Conservation (phyloP, 2,888 invertebrate genomes). For the Xylota sylvarum region DNA sequence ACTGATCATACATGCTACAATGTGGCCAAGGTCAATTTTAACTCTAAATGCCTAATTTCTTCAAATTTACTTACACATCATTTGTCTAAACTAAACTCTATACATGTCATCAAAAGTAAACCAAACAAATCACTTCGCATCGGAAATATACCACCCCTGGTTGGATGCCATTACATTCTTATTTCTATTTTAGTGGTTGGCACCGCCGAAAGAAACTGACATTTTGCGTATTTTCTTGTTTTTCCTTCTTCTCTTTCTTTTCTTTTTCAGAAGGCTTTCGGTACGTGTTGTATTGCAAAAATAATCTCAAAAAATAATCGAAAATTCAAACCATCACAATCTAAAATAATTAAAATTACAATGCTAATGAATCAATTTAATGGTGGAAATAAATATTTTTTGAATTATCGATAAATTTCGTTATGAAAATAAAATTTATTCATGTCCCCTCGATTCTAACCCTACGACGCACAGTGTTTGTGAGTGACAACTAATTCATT, state of each 20-base stretch:
- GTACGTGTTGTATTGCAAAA: conserved; percentile 82
- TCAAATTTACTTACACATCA: too few relatives aligned
- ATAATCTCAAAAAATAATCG: conserved; percentile 80
- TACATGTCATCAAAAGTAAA: too few relatives aligned
- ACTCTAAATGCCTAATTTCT: too few relatives aligned
- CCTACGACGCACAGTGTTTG: conserved; percentile 34
- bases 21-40: too few relatives aligned
- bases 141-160: conserved; percentile 56
- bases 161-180: fast-evolving
- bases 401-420: conserved; percentile 21
- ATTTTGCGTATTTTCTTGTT: conserved; percentile 70
- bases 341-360: conserved; percentile 67
- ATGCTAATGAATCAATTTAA: conserved; percentile 4
- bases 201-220: conserved; percentile 32
- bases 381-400: conserved; percentile 60
- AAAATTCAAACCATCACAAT: conserved; percentile 79
- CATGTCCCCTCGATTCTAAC: conserved; percentile 36
- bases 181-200: conserved; percentile 34
- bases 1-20: too few relatives aligned
- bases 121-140: not conserved
- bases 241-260: conserved; percentile 82
- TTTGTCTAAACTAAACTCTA: too few relatives aligned
- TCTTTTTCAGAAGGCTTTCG: conserved; percentile 83
- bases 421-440: not conserved
- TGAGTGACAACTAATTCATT: conserved; percentile 61